These are phyloP conservation scores for Fabriciana adippe DNA, from an alignment of 2,888 invertebrate species.

Conservation along the genomic window DNA sequence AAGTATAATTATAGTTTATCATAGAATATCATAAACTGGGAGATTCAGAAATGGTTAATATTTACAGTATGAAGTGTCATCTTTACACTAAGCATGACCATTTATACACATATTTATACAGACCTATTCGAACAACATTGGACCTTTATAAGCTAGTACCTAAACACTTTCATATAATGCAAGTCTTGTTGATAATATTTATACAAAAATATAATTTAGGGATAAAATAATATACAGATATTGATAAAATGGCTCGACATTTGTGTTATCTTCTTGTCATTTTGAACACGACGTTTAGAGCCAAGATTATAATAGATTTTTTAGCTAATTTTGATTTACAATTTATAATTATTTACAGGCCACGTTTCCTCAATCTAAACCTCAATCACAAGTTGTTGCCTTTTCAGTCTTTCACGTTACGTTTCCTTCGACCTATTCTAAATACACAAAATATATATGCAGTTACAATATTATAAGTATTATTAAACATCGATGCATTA, in stretches of 20 bases:
- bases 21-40: constrained; percentile 36
- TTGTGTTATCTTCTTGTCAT: constrained; percentile 46
- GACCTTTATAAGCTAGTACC: constrained; percentile 53
- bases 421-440: constrained; percentile 37
- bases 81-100: constrained; percentile 38
- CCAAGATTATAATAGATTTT: constrained; percentile 42
- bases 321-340: constrained; percentile 52
- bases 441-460: constrained; percentile 29
- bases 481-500: constrained; percentile 46
- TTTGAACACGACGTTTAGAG: constrained; percentile 66
- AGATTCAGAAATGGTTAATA: constrained; percentile 39
- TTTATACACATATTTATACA: constrained; percentile 40
- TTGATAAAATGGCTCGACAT: constrained; percentile 50
- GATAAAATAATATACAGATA: constrained; percentile 50
- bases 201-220: constrained; percentile 78
- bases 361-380: constrained; percentile 53
- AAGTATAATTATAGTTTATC: constrained; percentile 10
- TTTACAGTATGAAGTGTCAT: constrained; percentile 35
- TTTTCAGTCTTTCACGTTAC: constrained; percentile 72
- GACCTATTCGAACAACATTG: constrained; percentile 46
- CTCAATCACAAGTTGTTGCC: constrained; percentile 76
- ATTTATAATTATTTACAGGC: constrained; percentile 59
- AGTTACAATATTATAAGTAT: constrained; percentile 17
- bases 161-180: constrained; percentile 58
- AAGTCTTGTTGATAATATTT: constrained; percentile 67